Evolutionary conservation across 2,797 vertebrate species (phyloP).

Genomic region (Potorous gilbertii): DNA sequence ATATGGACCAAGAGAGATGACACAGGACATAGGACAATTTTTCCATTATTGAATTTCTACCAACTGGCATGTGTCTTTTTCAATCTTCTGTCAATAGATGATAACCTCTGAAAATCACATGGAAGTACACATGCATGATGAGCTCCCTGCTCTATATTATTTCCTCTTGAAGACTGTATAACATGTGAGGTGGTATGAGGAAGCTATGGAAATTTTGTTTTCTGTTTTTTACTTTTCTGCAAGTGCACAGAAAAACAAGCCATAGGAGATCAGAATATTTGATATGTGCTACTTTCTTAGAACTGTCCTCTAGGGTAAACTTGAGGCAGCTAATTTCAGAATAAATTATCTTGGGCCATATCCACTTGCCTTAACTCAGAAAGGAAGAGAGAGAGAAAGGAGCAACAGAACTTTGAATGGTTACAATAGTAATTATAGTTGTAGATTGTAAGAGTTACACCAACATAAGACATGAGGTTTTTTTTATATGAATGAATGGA

Average conservation of each 20-base stretch:
- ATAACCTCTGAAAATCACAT: neutral
- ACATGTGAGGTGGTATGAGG: neutral
- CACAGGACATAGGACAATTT: neutral
- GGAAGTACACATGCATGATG: too few relatives aligned
- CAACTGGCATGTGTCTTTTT: conserved; percentile 7
- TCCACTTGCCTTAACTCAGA: neutral
- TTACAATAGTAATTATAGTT: neutral
- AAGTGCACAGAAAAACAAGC: neutral
- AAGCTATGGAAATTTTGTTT: neutral
- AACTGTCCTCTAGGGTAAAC: neutral
- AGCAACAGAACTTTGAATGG: too few relatives aligned
- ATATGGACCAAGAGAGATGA: neutral
- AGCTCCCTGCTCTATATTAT: neutral
- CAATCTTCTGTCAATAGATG: neutral
- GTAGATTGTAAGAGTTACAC: neutral
- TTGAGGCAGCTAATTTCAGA: neutral
- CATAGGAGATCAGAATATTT: neutral
- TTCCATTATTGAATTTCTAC: conserved; percentile 5
- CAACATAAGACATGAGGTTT: neutral
- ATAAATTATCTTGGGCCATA: neutral
- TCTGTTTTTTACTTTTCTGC: neutral
- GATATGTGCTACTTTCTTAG: rapidly evolving
- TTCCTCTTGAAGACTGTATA: neutral
- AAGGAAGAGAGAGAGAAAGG: neutral
- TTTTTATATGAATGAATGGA: neutral